Conservation (phyloP, 2,797 vertebrate species). For the Falco novaeseelandiae region DNA sequence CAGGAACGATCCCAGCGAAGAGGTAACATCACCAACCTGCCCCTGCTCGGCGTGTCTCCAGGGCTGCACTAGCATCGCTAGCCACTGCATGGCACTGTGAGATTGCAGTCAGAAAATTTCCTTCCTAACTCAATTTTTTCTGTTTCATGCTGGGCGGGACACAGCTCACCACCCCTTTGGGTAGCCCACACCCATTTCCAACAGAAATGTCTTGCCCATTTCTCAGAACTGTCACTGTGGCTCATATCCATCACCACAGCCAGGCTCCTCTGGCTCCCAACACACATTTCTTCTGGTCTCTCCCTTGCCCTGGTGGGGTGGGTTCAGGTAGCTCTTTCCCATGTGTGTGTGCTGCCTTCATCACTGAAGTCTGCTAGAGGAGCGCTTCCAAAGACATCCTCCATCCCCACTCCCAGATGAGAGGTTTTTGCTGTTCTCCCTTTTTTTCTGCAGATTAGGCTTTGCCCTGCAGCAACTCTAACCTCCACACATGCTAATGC, state of each 20-base stretch:
- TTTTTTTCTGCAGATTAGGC: not conserved
- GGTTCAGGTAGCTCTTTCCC: not conserved
- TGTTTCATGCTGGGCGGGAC: not conserved
- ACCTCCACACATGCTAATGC: not conserved
- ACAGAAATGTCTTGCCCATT: not conserved
- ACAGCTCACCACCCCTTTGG: not conserved
- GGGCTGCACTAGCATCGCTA: not conserved
- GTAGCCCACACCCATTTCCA: not conserved
- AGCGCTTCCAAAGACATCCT: not conserved
- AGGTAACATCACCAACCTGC: not conserved
- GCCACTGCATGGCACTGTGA: slow-evolving; percentile 40
- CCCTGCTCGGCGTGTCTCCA: not conserved
- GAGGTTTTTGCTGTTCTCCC: not conserved
- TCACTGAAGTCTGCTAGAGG: not conserved
- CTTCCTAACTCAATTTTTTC: not conserved
- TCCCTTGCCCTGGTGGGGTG: not conserved
- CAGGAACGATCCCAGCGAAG: not conserved
- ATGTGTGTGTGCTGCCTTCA: not conserved
- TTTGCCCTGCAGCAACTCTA: not conserved
- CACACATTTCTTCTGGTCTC: not conserved
- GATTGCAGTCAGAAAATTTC: not conserved
- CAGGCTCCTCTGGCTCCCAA: not conserved
- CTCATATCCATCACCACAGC: not conserved
- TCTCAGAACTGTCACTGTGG: not conserved
- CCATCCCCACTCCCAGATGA: not conserved